phyloP scores from a whole-genome alignment of 2,888 invertebrate species.

The Hirtodrosophila confusa region DNA sequence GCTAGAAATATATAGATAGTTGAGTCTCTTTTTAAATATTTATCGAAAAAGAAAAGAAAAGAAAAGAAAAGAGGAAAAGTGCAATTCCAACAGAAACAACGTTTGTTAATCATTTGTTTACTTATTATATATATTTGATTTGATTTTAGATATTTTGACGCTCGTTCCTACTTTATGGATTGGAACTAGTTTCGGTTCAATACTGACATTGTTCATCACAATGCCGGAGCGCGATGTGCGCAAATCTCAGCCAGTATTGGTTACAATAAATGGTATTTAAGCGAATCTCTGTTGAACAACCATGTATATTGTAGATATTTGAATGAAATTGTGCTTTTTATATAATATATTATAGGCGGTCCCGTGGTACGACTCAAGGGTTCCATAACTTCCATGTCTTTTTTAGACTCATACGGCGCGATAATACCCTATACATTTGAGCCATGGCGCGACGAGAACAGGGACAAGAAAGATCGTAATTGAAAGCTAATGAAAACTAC shows the following conservation, averaged over 20 bases:
- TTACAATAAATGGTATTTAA: constrained; percentile 91
- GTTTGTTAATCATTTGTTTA: too few relatives aligned
- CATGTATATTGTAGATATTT: not conserved
- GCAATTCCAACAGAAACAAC: too few relatives aligned
- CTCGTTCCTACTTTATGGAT: constrained; percentile 97
- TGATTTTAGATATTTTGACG: constrained; percentile 90
- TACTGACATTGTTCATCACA: constrained; percentile 95
- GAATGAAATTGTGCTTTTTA: not conserved
- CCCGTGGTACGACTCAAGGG: constrained; percentile 98
- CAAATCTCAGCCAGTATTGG: constrained; percentile 93
- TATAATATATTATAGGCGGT: constrained; percentile 88
- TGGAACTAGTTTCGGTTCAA: constrained; percentile 98
- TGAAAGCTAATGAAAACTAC: not conserved
- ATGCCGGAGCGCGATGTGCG: constrained; percentile 92
- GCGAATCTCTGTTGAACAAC: too few relatives aligned
- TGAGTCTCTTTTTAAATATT: too few relatives aligned
- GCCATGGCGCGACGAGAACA: constrained; percentile 95
- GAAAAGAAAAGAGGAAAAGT: too few relatives aligned
- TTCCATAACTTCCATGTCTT: constrained; percentile 96
- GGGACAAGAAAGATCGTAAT: constrained; percentile 84
- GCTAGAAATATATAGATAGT: too few relatives aligned
- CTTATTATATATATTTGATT: constrained; percentile 2
- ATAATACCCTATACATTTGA: constrained; percentile 95
- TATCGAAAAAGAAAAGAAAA: too few relatives aligned
- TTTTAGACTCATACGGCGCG: constrained; percentile 97